Conservation (phyloP, 1,140 invertebrate genomes). For the Scaptomyza hsui region DNA sequence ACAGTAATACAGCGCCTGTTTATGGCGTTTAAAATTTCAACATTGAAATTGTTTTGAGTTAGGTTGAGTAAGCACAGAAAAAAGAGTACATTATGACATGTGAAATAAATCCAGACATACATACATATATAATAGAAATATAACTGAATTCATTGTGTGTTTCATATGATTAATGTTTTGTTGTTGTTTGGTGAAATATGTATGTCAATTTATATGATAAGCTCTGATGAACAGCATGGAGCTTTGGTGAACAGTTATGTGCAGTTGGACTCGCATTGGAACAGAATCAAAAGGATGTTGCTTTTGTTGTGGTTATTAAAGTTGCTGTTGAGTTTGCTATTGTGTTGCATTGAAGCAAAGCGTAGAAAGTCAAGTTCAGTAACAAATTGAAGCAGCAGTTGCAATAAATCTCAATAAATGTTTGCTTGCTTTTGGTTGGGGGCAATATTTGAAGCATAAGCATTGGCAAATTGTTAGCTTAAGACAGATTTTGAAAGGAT, state of each 20-base stretch:
- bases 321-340: conserved; percentile 43
- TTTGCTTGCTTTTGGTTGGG: conserved; percentile 29
- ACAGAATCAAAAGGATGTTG: conserved; percentile 56
- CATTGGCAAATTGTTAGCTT: conserved; percentile 37
- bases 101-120: conserved; percentile 56
- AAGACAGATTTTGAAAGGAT: conserved; percentile 58
- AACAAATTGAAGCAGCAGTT: conserved; percentile 34
- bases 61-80: conserved; percentile 60
- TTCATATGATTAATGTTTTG: conserved; percentile 26
- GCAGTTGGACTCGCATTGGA: conserved; percentile 36
- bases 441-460: conserved; percentile 40
- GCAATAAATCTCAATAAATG: conserved; percentile 4
- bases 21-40: conserved; percentile 44
- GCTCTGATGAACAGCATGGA: conserved; percentile 39
- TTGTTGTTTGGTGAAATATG: conserved; percentile 10
- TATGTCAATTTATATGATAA: conserved; percentile 79
- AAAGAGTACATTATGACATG: conserved; percentile 56
- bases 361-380: conserved; percentile 37
- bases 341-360: conserved; percentile 59
- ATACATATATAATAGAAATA: conserved; percentile 41
- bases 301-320: conserved; percentile 46
- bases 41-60: conserved; percentile 35
- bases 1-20: conserved; percentile 75
- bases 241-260: conserved; percentile 38
- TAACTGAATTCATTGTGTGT: conserved; percentile 34